Conservation (phyloP, 2,113 vertebrate genomes). For the Ceyx margarethae region DNA sequence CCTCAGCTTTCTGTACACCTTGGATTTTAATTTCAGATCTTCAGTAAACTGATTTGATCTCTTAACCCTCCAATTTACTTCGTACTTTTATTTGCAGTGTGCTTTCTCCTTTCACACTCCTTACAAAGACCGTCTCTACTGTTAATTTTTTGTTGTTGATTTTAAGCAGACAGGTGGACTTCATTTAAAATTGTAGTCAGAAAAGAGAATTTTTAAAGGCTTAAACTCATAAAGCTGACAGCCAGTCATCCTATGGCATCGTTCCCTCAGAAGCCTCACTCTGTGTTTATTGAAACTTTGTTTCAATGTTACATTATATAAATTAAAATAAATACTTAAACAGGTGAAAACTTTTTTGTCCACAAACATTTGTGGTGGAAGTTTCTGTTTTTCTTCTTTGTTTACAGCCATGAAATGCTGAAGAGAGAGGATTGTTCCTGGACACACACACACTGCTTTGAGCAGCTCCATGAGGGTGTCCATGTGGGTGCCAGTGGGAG, state of each 20-base stretch:
- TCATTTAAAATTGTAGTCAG: background rate
- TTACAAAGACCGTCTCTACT: background rate
- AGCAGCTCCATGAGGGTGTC: accelerated
- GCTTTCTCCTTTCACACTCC: background rate
- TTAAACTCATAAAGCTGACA: background rate
- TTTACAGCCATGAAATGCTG: accelerated
- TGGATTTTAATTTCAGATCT: background rate
- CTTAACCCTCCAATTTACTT: background rate
- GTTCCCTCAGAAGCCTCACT: background rate
- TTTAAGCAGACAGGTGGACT: background rate
- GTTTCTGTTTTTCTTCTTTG: accelerated
- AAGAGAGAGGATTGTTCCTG: accelerated
- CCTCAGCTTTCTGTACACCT: background rate
- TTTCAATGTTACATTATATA: background rate
- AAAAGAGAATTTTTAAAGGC: background rate
- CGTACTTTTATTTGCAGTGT: background rate
- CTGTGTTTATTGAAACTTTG: background rate
- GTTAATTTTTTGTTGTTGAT: background rate
- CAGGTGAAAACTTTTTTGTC: background rate
- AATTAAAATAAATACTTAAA: background rate
- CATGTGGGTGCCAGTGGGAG: accelerated
- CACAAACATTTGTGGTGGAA: accelerated
- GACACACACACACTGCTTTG: accelerated
- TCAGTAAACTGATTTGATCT: background rate
- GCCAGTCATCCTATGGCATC: too few relatives aligned